Base-by-base conservation (phyloP, 35 echinoderm and acorn worm genomes). In the Antedon bifida region DNA sequence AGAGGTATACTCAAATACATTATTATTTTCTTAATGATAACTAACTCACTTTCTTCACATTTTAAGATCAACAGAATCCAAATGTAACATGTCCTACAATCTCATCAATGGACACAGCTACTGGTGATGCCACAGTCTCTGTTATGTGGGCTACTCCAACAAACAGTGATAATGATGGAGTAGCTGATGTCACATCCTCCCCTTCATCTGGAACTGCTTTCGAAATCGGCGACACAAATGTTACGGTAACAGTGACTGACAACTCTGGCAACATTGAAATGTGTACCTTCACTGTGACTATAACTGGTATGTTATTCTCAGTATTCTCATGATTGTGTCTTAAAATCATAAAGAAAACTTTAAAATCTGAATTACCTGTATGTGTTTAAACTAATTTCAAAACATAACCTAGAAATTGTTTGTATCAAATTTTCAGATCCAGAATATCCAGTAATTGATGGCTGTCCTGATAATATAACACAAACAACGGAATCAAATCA, bases 101-200 rank as follows among this genome's bases (percentile, higher is more conserved):
- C 9, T 2, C 51, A 64, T 11, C 9, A 64, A 64, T 64, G 51
- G 23, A 64, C 51, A 64, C 51, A 7, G 1, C 51, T 2, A 26
- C 9, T 64, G 51, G 51, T 64, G 7, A 26, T 7, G 23, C 9
- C 51, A 64, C 19, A 2, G 51, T 26, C 19, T 8, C 23, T 64
- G 51, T 64, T 21, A 64, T 21, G 2, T 64, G 51, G 51, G 5
- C 51, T 19, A 23, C 51, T 2, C 51, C 51, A 64, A 21, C 9
- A 64, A 64, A 1, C 26, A 64, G 51, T 64, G 51, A 64, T 23
- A 64, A 88, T 3, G 82, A 88, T 12, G 83, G 82, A 21, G 83
- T 76, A 23, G 34, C 30, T 75, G 35, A 34, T 55, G 31, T 36
- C 16, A 38, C 31, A 38, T 35, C 17, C 13, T 75, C 29, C n/a